Evolutionary conservation across 1,140 invertebrate genomes (phyloP).

Genomic region (Cepaea nemoralis): DNA sequence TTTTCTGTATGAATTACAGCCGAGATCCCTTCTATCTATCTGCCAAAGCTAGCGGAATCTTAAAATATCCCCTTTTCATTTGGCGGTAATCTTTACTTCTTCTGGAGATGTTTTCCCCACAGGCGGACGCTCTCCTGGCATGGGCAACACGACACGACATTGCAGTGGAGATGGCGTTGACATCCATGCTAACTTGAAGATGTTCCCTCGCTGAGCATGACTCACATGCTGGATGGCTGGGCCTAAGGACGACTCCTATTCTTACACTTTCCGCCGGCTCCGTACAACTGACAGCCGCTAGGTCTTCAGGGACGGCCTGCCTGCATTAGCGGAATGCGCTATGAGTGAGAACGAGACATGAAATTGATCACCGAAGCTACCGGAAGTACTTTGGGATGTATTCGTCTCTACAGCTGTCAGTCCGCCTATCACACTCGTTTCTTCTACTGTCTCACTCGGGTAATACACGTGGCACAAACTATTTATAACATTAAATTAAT

Average conservation of each 20-base stretch:
- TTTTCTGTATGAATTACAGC: no score
- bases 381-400: background rate
- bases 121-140: no score
- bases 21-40: no score
- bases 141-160: no score
- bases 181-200: background rate
- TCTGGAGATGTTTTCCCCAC: no score
- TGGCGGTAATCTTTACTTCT: no score
- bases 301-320: constrained; percentile 3
- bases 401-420: background rate
- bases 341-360: background rate
- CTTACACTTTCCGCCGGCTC: background rate
- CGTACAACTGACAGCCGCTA: constrained; percentile 1
- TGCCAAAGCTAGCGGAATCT: no score
- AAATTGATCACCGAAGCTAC: background rate
- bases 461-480: no score
- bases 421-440: background rate
- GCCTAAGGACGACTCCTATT: background rate
- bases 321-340: background rate
- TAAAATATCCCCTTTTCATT: no score
- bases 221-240: background rate
- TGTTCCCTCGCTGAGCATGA: background rate
- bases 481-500: no score
- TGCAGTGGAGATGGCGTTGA: background rate
- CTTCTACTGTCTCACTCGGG: background rate